Evolutionary conservation across 2,888 invertebrate genomes (phyloP), one percentile per base, ranked within the genome.

Genomic region (Gymnoscelis rufifasciata): DNA sequence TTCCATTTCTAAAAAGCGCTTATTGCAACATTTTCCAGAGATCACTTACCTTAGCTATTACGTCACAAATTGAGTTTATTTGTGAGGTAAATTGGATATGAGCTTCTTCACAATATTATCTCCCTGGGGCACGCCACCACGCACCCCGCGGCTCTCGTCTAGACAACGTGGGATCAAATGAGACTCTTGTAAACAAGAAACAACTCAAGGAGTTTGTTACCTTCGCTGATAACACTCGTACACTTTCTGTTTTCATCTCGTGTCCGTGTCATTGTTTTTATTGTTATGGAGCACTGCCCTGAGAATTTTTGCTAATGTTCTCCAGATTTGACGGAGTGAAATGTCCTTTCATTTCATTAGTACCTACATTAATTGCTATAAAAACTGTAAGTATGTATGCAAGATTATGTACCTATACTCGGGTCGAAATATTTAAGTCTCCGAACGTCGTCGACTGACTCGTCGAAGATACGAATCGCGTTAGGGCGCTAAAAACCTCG

Each of bases 31-130:
- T 5, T 19, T 2, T 19, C 19, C 5, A 19, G 5, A 19, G 19
- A 3, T 19, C 5, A 5, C 5, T 19, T 19, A 35, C 10, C 19
- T 23, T 31, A 11, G 26, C 35, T 28, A 46, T 50, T 42, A 38
- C 30, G n/a, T 23, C 30, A 30, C 12, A 51, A 50, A 53, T 50
- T 50, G 47, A 45, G 36, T 29, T 57, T 56, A 59, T 58, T 65
- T 63, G 52, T 48, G 49, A 62, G 64, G 66, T 62, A 62, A 54
- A 72, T 77, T 75, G 71, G 74, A 75, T 73, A 73, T 72, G 66
- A 78, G 65, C 76, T 74, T 76, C 70, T 76, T 76, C 59, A 69
- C 69, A 76, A 81, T 74, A 73, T 77, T 76, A 69, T 55, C 52
- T 52, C 75, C 76, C 71, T 56, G 52, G 71, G 65, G 72, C 67